Conservation (phyloP, 2,113 vertebrate species). For the Oceanodroma tethys region DNA sequence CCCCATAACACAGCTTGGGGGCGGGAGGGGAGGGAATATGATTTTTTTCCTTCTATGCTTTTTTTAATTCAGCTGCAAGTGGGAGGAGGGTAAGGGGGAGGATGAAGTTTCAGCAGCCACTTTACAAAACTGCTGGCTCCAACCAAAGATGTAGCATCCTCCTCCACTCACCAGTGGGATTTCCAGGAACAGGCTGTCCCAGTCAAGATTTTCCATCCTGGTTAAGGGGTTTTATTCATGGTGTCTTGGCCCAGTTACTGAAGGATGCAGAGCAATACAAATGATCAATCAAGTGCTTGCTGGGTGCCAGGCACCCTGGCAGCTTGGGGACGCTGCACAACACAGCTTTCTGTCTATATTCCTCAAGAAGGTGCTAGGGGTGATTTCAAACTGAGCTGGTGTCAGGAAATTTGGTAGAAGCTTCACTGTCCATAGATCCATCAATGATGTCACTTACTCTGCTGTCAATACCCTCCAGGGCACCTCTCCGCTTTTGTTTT, state of each 20-base stretch:
- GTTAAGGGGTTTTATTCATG: not conserved
- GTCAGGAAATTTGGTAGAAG: not conserved
- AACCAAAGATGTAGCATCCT: not conserved
- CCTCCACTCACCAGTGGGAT: not conserved
- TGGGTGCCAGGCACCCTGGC: not conserved
- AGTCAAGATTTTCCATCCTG: not conserved
- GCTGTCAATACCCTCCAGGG: not conserved
- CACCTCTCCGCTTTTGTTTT: not conserved
- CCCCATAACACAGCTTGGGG: not conserved
- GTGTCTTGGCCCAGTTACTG: not conserved
- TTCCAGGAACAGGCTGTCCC: not conserved
- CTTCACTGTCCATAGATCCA: not conserved
- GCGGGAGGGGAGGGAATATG: not conserved
- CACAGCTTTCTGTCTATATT: not conserved
- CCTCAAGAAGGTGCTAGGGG: not conserved
- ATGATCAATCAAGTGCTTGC: not conserved
- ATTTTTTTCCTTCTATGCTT: not conserved
- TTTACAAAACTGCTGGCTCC: not conserved
- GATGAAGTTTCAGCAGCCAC: not conserved
- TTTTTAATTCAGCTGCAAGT: not conserved
- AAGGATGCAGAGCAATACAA: not conserved
- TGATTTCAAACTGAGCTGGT: not conserved
- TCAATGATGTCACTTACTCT: not conserved
- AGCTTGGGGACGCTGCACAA: not conserved
- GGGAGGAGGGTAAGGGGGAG: not conserved